Evolutionary conservation across 64 coral and sea anemone species (phyloP).

Genomic region (Pachyseris speciosa): DNA sequence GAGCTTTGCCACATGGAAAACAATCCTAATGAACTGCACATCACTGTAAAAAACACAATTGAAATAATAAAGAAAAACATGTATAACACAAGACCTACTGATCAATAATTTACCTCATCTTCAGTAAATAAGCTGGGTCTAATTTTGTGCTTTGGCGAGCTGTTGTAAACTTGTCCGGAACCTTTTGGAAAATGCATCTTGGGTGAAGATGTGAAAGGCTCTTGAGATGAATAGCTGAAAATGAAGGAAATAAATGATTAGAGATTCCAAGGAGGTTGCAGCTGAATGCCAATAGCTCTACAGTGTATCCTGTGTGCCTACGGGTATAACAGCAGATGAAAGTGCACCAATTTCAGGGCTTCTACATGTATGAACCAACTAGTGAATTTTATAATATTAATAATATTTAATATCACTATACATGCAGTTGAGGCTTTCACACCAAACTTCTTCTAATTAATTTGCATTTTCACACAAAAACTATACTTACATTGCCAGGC

Average conservation of each 20-base stretch:
- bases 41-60: background rate
- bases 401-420: too few species aligned
- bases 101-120: constrained; percentile 66
- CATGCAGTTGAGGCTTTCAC: too few species aligned
- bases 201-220: constrained; percentile 67
- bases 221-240: constrained; percentile 81
- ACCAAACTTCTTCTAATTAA: background rate
- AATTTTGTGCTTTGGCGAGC: constrained; percentile 67
- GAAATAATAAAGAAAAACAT: background rate
- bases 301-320: too few species aligned
- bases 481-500: constrained; percentile 86
- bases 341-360: too few species aligned
- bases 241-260: background rate
- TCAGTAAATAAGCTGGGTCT: constrained; percentile 81
- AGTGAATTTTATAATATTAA: too few species aligned
- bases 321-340: too few species aligned
- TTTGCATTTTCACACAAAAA: background rate
- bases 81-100: background rate
- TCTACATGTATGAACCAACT: too few species aligned
- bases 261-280: background rate
- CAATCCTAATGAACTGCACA: background rate
- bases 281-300: background rate
- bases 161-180: constrained; percentile 83
- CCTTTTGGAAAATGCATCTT: constrained; percentile 85
- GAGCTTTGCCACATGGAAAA: background rate